Evolutionary conservation across 2,113 vertebrate genomes (phyloP), one percentile per base, ranked within the genome.

Genomic region (Morone saxatilis): DNA sequence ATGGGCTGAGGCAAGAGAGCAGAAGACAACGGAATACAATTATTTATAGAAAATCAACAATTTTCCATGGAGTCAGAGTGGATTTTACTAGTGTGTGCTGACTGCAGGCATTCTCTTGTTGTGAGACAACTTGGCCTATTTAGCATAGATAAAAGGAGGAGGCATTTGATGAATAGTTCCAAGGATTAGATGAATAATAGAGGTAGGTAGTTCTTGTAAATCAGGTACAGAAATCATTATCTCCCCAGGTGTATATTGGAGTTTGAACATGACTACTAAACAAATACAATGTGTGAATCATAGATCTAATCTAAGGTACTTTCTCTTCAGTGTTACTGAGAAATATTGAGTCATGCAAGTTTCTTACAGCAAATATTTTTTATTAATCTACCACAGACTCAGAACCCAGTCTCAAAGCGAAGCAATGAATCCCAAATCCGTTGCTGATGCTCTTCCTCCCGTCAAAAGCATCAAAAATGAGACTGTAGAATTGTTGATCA

Each of bases 1-100:
- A 77, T 17, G 50, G 25, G 43, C 4, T n/a, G 13, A 76, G 75
- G 86, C 78, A 75, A 65, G 71, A 89, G 81, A 71, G 53, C 73
- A 84, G 76, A 90, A 83, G 76, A 91, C 80, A 81, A 86, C 63
- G 9, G 20, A 86, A 80, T 45, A 63, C 81, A 86, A 85, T 76
- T 77, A 86, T 89, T 82, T 78, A 45, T 56, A 75, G 74, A 86
- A 90, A 80, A 82, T 70, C 63, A 65, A 69, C 82, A 78, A 79
- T 83, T 90, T 90, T 88, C 86, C 86, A 76, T 80, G 63, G 47
- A 85, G 76, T 84, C 80, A 69, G 62, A n/a, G 38, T 41, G 25
- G 36, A 56, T 83, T 88, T 81, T 75, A 89, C 53, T 54, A 65
- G 70, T 66, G 60, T 84, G 67, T 25, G 65, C 74, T 74, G 78